Conservation (phyloP, 2,113 vertebrate species). For the Cavia porcellus region DNA sequence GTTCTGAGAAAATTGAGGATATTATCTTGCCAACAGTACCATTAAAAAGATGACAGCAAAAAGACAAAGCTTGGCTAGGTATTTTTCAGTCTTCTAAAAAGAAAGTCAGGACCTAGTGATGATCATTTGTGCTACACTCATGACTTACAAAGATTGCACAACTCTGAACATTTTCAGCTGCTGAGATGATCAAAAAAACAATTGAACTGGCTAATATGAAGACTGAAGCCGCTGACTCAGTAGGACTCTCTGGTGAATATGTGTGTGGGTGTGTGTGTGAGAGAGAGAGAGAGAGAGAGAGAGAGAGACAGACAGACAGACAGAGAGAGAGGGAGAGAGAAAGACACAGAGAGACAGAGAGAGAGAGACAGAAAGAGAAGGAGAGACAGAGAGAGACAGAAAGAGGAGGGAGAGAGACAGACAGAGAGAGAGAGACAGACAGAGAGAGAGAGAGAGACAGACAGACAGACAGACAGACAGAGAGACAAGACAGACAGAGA, state of each 20-base stretch:
- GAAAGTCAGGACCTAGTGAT: background rate
- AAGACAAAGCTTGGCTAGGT: background rate
- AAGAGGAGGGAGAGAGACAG: rapidly evolving
- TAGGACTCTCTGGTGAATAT: background rate
- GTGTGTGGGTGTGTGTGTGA: background rate
- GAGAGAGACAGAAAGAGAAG: background rate
- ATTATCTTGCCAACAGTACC: background rate
- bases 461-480: background rate
- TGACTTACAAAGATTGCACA: background rate
- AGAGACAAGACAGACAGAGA: background rate
- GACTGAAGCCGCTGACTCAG: background rate
- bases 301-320: background rate
- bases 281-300: background rate
- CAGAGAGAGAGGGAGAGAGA: background rate
- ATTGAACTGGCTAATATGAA: background rate
- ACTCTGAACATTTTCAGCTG: background rate
- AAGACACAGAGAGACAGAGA: background rate
- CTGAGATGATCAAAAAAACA: conserved; percentile 16
- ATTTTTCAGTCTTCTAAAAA: conserved; percentile 16
- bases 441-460: background rate
- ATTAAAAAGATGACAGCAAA: conserved; percentile 4
- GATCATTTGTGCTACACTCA: background rate
- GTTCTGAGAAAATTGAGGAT: background rate
- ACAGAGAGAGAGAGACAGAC: background rate
- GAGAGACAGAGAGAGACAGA: background rate